phyloP scores from a whole-genome alignment of 1,140 invertebrate genomes.

The Zaprionus gabonicus region DNA sequence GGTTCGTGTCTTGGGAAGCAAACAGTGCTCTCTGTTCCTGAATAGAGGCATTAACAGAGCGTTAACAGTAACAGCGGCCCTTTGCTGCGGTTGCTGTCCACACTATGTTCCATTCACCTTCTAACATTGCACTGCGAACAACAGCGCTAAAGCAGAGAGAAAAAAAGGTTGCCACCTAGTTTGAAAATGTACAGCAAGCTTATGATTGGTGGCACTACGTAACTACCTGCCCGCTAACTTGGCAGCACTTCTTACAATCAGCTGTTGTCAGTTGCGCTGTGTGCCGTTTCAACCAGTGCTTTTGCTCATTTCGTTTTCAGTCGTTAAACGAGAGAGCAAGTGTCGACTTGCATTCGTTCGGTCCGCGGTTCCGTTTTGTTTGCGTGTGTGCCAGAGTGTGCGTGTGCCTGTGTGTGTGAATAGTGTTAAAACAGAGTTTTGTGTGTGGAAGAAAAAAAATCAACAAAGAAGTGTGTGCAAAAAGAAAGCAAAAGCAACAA shows the following conservation, averaged over 20 bases:
- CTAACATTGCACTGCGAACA: background rate
- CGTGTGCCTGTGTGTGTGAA: slow-evolving; percentile 22
- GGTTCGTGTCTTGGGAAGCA: too few species aligned
- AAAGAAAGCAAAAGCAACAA: slow-evolving; percentile 45
- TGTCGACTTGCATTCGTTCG: slow-evolving; percentile 18
- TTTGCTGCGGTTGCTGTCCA: too few species aligned
- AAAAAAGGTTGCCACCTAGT: slow-evolving; percentile 13
- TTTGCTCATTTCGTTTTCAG: slow-evolving; percentile 48
- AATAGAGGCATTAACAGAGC: too few species aligned
- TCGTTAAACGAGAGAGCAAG: slow-evolving; percentile 49
- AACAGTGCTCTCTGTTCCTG: too few species aligned
- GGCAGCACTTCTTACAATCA: slow-evolving; percentile 34
- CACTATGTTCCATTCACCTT: too few species aligned
- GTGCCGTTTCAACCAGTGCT: slow-evolving; percentile 43
- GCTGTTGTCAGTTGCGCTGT: slow-evolving; percentile 20
- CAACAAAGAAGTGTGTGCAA: slow-evolving; percentile 49
- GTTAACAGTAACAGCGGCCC: too few species aligned
- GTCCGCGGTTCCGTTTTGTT: slow-evolving; percentile 31
- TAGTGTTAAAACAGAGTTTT: slow-evolving; percentile 50
- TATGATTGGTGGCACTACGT: background rate
- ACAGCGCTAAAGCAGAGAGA: background rate
- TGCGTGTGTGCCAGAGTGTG: slow-evolving; percentile 24
- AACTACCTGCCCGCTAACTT: background rate
- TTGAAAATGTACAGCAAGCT: slow-evolving; percentile 1
- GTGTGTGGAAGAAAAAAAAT: slow-evolving; percentile 56